phyloP scores from a whole-genome alignment of 1,140 invertebrate genomes.

The Pseudomyrmex sp. region DNA sequence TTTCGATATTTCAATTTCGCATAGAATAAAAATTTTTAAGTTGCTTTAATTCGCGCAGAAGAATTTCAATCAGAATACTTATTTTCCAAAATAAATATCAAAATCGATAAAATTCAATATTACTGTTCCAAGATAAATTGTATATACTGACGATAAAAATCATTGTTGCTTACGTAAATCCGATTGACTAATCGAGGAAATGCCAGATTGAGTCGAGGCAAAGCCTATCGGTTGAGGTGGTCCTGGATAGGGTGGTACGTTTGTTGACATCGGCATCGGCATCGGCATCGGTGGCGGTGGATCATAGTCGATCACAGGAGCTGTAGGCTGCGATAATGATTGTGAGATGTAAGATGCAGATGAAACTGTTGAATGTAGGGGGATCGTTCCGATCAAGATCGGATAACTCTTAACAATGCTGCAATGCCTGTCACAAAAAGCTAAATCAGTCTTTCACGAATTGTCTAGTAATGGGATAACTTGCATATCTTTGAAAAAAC shows the following conservation, averaged over 20 bases:
- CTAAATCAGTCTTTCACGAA: neutral
- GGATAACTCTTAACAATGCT: slow-evolving; percentile 61
- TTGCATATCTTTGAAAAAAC: neutral
- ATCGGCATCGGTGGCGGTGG: slow-evolving; percentile 16
- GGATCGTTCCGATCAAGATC: slow-evolving; percentile 73
- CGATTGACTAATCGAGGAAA: neutral
- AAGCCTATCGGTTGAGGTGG: slow-evolving; percentile 1
- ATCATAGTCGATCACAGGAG: slow-evolving; percentile 25
- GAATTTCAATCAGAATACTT: neutral
- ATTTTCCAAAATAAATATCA: neutral
- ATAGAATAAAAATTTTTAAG: neutral
- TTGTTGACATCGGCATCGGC: slow-evolving; percentile 11
- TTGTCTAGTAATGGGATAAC: neutral
- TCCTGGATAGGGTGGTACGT: slow-evolving; percentile 11
- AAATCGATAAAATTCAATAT: no score
- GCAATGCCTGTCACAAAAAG: slow-evolving; percentile 59
- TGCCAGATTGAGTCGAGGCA: neutral
- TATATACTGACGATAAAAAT: neutral
- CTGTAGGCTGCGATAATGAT: neutral
- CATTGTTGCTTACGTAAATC: slow-evolving; percentile 51
- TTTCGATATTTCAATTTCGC: no score
- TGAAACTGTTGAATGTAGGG: slow-evolving; percentile 46
- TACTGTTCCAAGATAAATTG: neutral
- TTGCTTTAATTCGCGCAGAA: neutral
- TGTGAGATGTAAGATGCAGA: neutral